Conservation (phyloP, 2,888 invertebrate genomes). For the Sphinx pinastri region DNA sequence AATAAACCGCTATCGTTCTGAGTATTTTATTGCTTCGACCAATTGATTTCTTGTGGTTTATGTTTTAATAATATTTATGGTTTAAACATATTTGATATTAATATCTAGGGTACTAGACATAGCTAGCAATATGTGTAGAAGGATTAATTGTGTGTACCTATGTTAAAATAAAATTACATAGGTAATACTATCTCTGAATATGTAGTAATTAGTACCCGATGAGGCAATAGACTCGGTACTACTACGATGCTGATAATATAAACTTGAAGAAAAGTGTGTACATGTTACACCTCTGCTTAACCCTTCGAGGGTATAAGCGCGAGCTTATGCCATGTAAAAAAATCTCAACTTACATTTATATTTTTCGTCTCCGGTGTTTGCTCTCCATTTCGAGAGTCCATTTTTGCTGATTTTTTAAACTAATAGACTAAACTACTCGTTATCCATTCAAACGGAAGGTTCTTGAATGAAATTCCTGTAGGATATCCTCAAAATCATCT, state of each 20-base stretch:
- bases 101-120: not conserved
- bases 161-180: no score
- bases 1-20: constrained; percentile 16
- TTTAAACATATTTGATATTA: not conserved
- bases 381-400: not conserved
- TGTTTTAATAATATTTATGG: not conserved
- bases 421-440: not conserved
- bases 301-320: no score
- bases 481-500: constrained; percentile 14
- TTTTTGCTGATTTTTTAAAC: not conserved
- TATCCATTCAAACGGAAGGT: not conserved
- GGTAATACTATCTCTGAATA: no score
- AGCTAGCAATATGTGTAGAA: no score
- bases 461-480: not conserved
- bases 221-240: no score
- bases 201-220: no score
- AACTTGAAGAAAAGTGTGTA: no score
- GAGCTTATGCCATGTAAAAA: not conserved
- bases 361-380: not conserved
- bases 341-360: not conserved
- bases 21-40: constrained; percentile 4
- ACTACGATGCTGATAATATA: no score
- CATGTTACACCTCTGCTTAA: no score
- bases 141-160: no score
- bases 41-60: not conserved